A percentile compares a stretch with the other conserved stretches of the same genome.
phyloP scores from a whole-genome alignment of 2,113 vertebrate species.

The Prunella himalayana region DNA sequence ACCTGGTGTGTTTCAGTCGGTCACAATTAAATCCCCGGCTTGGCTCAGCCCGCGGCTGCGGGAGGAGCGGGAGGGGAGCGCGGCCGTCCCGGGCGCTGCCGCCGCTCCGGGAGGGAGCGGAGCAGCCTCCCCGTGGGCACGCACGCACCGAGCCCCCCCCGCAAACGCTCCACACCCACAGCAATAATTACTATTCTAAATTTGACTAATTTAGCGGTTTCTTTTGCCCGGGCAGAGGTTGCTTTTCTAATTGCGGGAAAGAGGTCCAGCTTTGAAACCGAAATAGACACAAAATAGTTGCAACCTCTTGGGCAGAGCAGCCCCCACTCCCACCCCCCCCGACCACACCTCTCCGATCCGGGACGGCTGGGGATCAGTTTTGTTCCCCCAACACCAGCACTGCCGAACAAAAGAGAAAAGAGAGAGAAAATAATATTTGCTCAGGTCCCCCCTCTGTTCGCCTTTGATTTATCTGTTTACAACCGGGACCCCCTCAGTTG shows the following conservation, averaged over 20 bases:
- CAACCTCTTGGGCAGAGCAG: not conserved
- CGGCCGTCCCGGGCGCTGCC: not conserved
- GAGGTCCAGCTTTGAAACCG: not conserved
- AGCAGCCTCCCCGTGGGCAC: not conserved
- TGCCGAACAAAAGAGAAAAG: conserved; percentile 5
- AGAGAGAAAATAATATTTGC: conserved; percentile 37
- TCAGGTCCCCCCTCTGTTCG: conserved; percentile 19
- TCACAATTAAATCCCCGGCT: not conserved
- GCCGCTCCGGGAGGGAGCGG: not conserved
- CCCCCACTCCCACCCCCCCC: not conserved
- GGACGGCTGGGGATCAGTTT: not conserved
- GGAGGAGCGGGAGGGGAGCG: not conserved
- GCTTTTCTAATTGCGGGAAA: not conserved
- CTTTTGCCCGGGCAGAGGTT: not conserved
- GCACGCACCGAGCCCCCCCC: not conserved
- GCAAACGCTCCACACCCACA: not conserved
- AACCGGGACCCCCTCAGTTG: conserved; percentile 50
- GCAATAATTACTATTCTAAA: not conserved
- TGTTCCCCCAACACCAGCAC: conserved; percentile 5
- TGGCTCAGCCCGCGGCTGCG: not conserved
- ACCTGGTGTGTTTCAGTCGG: not conserved
- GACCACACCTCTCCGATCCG: conserved; percentile 1
- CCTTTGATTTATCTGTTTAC: conserved; percentile 71
- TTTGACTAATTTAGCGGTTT: not conserved
- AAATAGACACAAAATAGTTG: not conserved